phyloP scores from a whole-genome alignment of 1,140 invertebrate genomes.

The Geopemphigus sp. region DNA sequence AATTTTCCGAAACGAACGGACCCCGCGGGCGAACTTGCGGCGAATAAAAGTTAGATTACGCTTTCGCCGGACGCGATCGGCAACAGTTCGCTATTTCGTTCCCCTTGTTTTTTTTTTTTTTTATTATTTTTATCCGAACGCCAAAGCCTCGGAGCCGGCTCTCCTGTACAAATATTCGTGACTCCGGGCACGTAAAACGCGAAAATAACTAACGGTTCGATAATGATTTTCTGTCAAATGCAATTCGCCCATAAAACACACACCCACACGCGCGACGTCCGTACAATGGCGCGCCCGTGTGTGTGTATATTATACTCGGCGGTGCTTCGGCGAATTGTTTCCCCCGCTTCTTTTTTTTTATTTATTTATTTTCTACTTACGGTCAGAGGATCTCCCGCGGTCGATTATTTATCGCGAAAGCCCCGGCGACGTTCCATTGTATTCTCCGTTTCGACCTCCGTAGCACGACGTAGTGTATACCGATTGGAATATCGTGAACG shows the following conservation, averaged over 20 bases:
- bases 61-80: neutral
- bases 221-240: slow-evolving; percentile 48
- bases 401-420: slow-evolving; percentile 10
- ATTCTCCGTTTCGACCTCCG: too few relatives aligned
- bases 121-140: too few relatives aligned
- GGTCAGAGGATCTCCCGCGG: neutral
- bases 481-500: too few relatives aligned
- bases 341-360: too few relatives aligned
- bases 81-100: slow-evolving; percentile 27
- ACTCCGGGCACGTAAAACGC: neutral
- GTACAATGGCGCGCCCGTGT: too few relatives aligned
- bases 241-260: slow-evolving; percentile 24
- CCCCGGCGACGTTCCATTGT: neutral
- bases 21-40: too few relatives aligned
- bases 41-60: too few relatives aligned
- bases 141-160: neutral
- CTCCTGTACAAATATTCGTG: too few relatives aligned
- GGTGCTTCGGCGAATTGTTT: neutral
- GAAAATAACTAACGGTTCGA: neutral
- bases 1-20: too few relatives aligned
- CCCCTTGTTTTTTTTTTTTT: neutral
- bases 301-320: too few relatives aligned
- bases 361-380: neutral
- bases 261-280: too few relatives aligned
- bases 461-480: too few relatives aligned